Evolutionary conservation across 2,797 vertebrate genomes (phyloP), one percentile per base, ranked within the genome.

Genomic region (Microhierax caerulescens): DNA sequence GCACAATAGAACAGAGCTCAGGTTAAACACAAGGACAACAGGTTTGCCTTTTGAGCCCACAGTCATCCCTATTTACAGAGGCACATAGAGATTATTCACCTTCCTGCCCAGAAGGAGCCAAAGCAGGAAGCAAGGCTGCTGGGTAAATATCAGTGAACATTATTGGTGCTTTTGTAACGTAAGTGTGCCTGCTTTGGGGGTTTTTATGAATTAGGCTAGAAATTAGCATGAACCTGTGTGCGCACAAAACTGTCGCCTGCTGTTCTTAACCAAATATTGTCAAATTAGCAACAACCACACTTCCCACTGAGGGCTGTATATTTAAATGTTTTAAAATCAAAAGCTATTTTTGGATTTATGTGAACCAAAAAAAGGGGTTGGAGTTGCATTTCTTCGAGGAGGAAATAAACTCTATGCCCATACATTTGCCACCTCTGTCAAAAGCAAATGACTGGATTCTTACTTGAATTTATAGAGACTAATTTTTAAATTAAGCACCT

Each of bases 221-320:
- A 95, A 95, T 87, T 82, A 96, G 53, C 64, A 95, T 34, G 59
- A 87, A 91, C 60, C 39, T n/a, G 13, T 43, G 48, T 15, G 34
- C n/a, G 39, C 51, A 84, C 15, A 80, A 64, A 91, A 88, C 74
- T 79, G 70, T 79, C 0, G 25, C 60, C 67, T 92, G 64, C 88
- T 89, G 80, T 92, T 92, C 92, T 79, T 89, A 95, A 73, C 83
- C 88, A 97, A 97, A 97, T 74, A 93, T 61, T 87, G 72, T 95
- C 68, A 94, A 95, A 95, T 96, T 95, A 94, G 90, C 67, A 97
- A 77, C 72, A 92, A 95, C 96, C 96, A 94, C 97, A 72, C 45
- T 91, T 87, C 64, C 94, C 95, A 87, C 88, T 24, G 39, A 92
- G 53, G 15, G 54, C 23, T 64, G 36, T 45, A 41, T 91, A 89